A percentile compares a stretch with the other conserved stretches of the same genome.
Evolutionary conservation across 1,140 invertebrate species (phyloP).

Genomic region (Nephotettix cincticeps): DNA sequence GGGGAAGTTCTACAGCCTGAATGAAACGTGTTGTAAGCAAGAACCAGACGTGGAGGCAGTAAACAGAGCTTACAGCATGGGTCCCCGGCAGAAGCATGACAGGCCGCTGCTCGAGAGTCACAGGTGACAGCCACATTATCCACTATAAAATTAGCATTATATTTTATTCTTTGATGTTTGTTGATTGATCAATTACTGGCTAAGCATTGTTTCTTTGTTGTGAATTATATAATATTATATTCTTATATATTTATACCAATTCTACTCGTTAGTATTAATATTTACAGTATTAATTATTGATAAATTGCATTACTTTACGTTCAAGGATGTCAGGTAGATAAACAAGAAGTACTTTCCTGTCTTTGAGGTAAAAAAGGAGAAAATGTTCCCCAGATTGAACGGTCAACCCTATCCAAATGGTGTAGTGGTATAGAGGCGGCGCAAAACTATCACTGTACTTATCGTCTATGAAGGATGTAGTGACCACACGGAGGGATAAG

Average conservation of each 20-base stretch:
- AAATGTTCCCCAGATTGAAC: too few species aligned
- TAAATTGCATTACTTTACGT: too few species aligned
- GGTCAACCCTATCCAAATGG: too few species aligned
- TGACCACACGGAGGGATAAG: too few species aligned
- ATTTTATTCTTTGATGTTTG: neutral
- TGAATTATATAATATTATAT: neutral
- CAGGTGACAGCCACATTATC: constrained; percentile 22
- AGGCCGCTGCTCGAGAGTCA: constrained; percentile 34
- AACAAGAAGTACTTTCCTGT: too few species aligned
- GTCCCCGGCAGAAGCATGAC: constrained; percentile 30
- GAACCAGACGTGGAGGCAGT: constrained; percentile 27
- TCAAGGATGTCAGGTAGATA: too few species aligned
- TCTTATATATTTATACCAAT: neutral
- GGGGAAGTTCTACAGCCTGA: constrained; percentile 35
- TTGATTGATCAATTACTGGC: neutral
- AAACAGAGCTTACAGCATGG: constrained; percentile 22
- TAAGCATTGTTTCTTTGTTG: neutral
- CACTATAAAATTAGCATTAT: neutral
- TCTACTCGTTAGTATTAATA: neutral
- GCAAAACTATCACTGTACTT: too few species aligned
- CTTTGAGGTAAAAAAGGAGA: too few species aligned
- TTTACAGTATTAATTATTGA: neutral
- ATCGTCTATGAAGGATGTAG: too few species aligned
- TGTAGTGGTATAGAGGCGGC: too few species aligned
- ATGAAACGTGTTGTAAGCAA: constrained; percentile 21